Evolutionary conservation across 1,140 invertebrate species (phyloP).

Genomic region (Drosophila paulistorum): DNA sequence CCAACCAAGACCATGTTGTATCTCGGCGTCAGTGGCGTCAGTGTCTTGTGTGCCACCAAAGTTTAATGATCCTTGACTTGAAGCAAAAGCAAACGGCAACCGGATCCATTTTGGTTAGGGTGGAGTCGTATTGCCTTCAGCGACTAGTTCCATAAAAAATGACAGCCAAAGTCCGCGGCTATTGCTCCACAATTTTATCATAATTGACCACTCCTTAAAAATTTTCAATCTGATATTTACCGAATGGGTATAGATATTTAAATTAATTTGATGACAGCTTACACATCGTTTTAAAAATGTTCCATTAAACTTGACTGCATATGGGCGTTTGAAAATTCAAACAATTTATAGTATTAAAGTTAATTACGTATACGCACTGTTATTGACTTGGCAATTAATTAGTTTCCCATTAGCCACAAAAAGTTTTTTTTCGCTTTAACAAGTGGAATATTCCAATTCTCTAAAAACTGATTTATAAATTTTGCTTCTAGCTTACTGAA

Average conservation of each 20-base stretch:
- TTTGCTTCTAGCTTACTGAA: neutral
- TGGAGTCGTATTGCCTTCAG: slow-evolving; percentile 31
- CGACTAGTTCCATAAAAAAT: slow-evolving; percentile 12
- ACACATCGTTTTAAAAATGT: neutral
- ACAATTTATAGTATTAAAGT: neutral
- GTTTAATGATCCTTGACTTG: slow-evolving; percentile 79
- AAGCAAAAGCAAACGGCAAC: slow-evolving; percentile 36
- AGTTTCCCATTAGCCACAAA: neutral
- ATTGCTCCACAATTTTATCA: slow-evolving; percentile 18
- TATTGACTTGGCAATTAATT: too few species aligned
- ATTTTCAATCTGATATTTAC: slow-evolving; percentile 21
- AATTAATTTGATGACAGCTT: neutral
- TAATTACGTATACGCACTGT: neutral
- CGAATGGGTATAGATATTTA: neutral
- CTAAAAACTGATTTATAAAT: neutral
- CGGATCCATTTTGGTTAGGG: slow-evolving; percentile 56
- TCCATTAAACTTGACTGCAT: neutral
- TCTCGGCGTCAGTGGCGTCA: slow-evolving; percentile 13
- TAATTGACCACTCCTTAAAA: slow-evolving; percentile 35
- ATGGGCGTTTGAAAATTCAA: too few species aligned
- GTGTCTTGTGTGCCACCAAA: slow-evolving; percentile 34
- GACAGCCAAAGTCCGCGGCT: slow-evolving; percentile 12
- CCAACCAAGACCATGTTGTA: slow-evolving; percentile 35
- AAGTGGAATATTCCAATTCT: too few species aligned
- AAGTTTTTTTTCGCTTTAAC: neutral